Base-by-base conservation (phyloP, 2,888 invertebrate species). In the Thecophora atra region DNA sequence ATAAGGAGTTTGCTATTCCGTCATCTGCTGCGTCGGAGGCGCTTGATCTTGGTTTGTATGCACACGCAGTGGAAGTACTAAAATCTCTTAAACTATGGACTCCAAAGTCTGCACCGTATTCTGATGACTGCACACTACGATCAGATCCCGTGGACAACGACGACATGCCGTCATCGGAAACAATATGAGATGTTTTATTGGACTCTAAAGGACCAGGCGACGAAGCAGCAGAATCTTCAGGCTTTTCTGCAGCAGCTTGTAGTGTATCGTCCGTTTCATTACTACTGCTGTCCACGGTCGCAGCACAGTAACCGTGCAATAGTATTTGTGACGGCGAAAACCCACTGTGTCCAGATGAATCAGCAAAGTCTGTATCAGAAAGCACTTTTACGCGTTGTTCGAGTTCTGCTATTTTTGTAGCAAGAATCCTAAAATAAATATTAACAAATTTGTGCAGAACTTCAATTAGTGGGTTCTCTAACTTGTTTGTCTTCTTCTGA, bases 401-500 rank as follows among this genome's bases (percentile, higher is more conserved):
- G 63, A 96, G 86, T 85, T 95, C 94, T n/a, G 92, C 90, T 78
- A 96, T 92, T 85, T 95, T 89, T 73, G 90, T 89, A 0, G 94
- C 95, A 72, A 96, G 87, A 77, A 95, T 93, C 87, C 94, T 95
- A 79, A 15, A 70, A 42, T 47, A 47, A 47, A 47, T n/a, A 47
- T 47, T 5, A 17, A 17, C 13, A 47, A n/a, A 5, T n/a, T 47
- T 47, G 13, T 47, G 47, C 15, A 3, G 13, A n/a, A 47, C 15
- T 47, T 11, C 11, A 47, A 47, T 47, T 1, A n/a, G 5, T 15
- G 13, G n/a, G 17, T 47, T 47, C 51, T 13, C 66, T 51, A 88
- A 93, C 93, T 92, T 93, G 85, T 96, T 96, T 6, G 95, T 93
- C 87, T 94, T 94, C 80, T 93, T 91, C 80, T 95, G 95, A 87